A percentile compares a stretch with the other conserved stretches of the same genome.
phyloP scores from a whole-genome alignment of 2,113 vertebrate species.

The Cavia porcellus region DNA sequence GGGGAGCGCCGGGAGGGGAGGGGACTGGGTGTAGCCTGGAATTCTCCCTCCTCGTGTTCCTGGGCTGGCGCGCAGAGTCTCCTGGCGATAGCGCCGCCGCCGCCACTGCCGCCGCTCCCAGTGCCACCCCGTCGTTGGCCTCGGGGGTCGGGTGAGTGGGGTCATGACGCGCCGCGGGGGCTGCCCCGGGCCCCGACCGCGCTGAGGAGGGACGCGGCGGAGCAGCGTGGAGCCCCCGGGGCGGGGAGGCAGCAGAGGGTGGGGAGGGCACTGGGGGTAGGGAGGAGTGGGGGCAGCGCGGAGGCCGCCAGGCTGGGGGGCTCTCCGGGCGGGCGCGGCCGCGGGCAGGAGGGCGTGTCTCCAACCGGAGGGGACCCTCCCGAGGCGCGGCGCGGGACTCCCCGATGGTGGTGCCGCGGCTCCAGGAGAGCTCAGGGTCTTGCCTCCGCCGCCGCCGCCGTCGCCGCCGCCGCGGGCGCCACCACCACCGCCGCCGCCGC shows the following conservation, averaged over 20 bases:
- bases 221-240: slow-evolving; percentile 51
- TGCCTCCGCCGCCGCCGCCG: slow-evolving; percentile 81
- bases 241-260: slow-evolving; percentile 58
- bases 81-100: slow-evolving; percentile 62
- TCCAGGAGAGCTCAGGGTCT: slow-evolving; percentile 93
- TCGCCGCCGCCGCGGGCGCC: slow-evolving; percentile 72
- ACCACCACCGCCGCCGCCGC: slow-evolving; percentile 75
- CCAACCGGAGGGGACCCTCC: slow-evolving; percentile 78
- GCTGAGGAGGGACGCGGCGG: slow-evolving; percentile 49
- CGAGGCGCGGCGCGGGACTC: slow-evolving; percentile 84
- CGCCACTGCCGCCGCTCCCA: slow-evolving; percentile 30
- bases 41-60: slow-evolving; percentile 81
- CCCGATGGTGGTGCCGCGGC: slow-evolving; percentile 93
- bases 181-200: slow-evolving; percentile 35
- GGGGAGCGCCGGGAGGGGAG: slow-evolving; percentile 58
- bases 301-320: slow-evolving; percentile 80
- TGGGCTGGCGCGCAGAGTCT: slow-evolving; percentile 76
- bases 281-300: slow-evolving; percentile 76
- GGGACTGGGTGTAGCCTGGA: slow-evolving; percentile 80
- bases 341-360: slow-evolving; percentile 86
- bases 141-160: slow-evolving; percentile 82
- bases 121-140: slow-evolving; percentile 72
- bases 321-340: slow-evolving; percentile 72
- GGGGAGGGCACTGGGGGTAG: slow-evolving; percentile 66
- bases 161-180: slow-evolving; percentile 71